Evolutionary conservation across 2,113 vertebrate species (phyloP), one percentile per base, ranked within the genome.

Genomic region (Nipponia nippon): DNA sequence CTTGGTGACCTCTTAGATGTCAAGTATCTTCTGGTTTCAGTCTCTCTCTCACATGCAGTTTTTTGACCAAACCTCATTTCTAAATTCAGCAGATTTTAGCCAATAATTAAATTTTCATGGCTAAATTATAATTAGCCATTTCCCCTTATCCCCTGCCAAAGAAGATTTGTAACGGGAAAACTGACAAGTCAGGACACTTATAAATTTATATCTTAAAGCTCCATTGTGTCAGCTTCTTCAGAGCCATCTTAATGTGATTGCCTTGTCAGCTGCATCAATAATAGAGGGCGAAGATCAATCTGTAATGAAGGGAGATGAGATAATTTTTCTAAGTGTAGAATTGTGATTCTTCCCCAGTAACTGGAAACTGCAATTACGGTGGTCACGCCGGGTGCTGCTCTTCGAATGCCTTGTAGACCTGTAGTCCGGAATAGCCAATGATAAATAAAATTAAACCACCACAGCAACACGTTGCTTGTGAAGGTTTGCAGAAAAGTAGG

Each of bases 181-280:
- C 9, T 89, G 94, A 93, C 70, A 34, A 79, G 62, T 58, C 62
- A 29, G 66, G 78, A 50, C 62, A 62, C 53, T 50, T 46, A 25
- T 13, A 83, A 62, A 58, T 88, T 69, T 34, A n/a, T 65, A 8
- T 65, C 49, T 76, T 89, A 63, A 79, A 92, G 62, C 61, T 87
- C 53, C 78, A 22, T 61, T 42, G 91, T 91, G 93, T 82, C 91
- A 87, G 87, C 56, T 87, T 67, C 89, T 87, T 65, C 17, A 5
- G 81, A 79, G 65, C 47, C 3, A 0, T 77, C 4, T 18, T 15
- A 27, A 42, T 52, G 70, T 2, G 40, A 82, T 89, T 85, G 56
- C 56, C 69, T 77, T 21, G 73, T 87, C 93, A 91, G 91, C 70
- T n/a, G 53, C 89, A 80, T 66, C 94, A 77, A 63, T 85, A 88